Evolutionary conservation across 2,797 vertebrate species (phyloP).

Genomic region (Trematomus bernacchii): DNA sequence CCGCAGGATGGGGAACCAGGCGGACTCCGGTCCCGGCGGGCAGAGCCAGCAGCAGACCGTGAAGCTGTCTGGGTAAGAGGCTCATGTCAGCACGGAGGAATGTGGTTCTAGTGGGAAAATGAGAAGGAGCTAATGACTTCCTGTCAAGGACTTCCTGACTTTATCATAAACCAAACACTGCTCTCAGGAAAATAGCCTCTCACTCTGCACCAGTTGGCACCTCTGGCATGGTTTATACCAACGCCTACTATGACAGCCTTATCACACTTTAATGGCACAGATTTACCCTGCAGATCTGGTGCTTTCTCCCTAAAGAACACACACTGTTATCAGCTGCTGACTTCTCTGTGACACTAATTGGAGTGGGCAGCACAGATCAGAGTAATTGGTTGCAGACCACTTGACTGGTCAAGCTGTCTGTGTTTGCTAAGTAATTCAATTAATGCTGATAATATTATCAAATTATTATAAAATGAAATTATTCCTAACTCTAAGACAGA

Average conservation of each 20-base stretch:
- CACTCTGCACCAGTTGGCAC: not conserved
- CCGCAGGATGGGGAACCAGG: constrained; percentile 88
- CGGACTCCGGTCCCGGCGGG: constrained; percentile 66
- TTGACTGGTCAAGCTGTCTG: constrained; percentile 12
- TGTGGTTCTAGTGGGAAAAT: not conserved
- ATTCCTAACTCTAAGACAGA: not conserved
- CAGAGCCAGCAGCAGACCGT: constrained; percentile 63
- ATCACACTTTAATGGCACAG: not conserved
- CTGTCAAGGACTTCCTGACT: constrained; percentile 23
- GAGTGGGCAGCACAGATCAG: constrained; percentile 2
- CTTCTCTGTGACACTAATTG: constrained; percentile 8
- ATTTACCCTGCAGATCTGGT: not conserved
- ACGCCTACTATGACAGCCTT: not conserved
- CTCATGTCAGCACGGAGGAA: not conserved
- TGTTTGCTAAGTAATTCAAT: not conserved
- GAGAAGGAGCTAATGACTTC: constrained; percentile 13
- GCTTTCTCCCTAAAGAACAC: not conserved
- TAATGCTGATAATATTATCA: not conserved
- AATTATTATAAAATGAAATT: not conserved
- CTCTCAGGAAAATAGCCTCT: not conserved
- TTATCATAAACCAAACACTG: not conserved
- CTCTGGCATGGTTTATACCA: too few relatives aligned
- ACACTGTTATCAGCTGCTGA: not conserved
- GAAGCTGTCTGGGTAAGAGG: constrained; percentile 84
- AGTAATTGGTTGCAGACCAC: constrained; percentile 9